Evolutionary conservation across 2,888 invertebrate species (phyloP).

Genomic region (Gasteruption jaculator): DNA sequence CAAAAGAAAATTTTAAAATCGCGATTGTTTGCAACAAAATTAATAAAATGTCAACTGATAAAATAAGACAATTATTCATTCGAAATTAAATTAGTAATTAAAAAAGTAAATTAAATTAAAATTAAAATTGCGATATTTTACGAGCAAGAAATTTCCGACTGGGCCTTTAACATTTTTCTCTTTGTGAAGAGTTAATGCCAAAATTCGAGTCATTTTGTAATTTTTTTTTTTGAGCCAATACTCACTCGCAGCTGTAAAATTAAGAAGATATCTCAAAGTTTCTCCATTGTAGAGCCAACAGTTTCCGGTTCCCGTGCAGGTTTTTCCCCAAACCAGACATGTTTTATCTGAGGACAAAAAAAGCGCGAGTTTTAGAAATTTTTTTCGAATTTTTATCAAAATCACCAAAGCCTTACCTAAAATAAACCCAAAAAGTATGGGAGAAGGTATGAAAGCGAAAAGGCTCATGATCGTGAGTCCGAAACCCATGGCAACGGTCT

Average conservation of each 20-base stretch:
- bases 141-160: neutral
- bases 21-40: no score
- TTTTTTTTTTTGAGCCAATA: no score
- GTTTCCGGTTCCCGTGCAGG: conserved; percentile 66
- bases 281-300: conserved; percentile 72
- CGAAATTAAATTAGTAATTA: no score
- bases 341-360: conserved; percentile 55
- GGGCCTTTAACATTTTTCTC: neutral
- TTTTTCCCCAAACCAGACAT: conserved; percentile 71
- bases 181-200: conserved; percentile 1
- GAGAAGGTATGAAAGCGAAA: conserved; percentile 71
- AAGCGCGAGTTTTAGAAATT: neutral
- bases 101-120: neutral
- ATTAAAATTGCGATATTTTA: neutral
- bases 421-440: conserved; percentile 71
- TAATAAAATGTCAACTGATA: no score
- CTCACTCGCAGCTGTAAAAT: conserved; percentile 61
- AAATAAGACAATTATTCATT: no score
- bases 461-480: conserved; percentile 66
- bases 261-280: conserved; percentile 61
- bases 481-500: conserved; percentile 69
- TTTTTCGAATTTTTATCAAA: neutral
- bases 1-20: no score
- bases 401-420: conserved; percentile 54
- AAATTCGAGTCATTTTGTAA: conserved; percentile 1